Conservation (phyloP, 2,797 vertebrate species). For the Galaxias olidus region DNA sequence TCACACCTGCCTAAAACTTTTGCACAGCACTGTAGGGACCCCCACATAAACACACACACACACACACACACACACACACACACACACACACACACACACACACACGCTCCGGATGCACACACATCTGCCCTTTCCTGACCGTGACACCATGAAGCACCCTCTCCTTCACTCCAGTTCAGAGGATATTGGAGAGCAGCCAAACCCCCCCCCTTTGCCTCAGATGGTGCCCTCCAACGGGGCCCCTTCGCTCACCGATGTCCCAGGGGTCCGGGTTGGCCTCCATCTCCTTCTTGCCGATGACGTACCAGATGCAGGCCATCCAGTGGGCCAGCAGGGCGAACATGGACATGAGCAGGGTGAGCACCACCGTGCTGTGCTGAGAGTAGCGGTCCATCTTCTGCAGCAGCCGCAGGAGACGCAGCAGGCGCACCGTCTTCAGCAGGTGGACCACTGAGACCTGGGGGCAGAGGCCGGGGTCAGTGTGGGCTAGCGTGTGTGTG, state of each 20-base stretch:
- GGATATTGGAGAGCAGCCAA: no score
- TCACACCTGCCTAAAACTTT: no score
- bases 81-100: background rate
- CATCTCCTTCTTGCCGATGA: constrained; percentile 97
- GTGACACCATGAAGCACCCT: background rate
- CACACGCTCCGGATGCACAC: background rate
- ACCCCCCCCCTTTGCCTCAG: background rate
- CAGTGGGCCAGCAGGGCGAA: constrained; percentile 96
- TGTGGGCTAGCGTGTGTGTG: background rate
- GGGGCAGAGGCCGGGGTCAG: constrained; percentile 7
- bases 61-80: constrained; percentile 1
- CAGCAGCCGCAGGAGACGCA: constrained; percentile 90
- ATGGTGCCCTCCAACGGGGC: background rate
- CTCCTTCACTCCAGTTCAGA: no score
- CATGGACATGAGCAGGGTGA: constrained; percentile 97
- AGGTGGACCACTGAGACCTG: constrained; percentile 97
- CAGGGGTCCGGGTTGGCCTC: constrained; percentile 90
- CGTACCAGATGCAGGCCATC: constrained; percentile 99
- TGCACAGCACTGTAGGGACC: no score
- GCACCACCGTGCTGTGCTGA: constrained; percentile 95
- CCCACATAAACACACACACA: constrained; percentile 6
- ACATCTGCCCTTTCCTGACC: background rate
- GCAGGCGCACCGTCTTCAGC: constrained; percentile 91
- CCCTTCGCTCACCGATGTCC: constrained; percentile 90
- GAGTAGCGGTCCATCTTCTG: constrained; percentile 98